Percentiles rank a stretch among this genome's conserved stretches.
Conservation (phyloP, 1,140 invertebrate species). For the Galleria mellonella region DNA sequence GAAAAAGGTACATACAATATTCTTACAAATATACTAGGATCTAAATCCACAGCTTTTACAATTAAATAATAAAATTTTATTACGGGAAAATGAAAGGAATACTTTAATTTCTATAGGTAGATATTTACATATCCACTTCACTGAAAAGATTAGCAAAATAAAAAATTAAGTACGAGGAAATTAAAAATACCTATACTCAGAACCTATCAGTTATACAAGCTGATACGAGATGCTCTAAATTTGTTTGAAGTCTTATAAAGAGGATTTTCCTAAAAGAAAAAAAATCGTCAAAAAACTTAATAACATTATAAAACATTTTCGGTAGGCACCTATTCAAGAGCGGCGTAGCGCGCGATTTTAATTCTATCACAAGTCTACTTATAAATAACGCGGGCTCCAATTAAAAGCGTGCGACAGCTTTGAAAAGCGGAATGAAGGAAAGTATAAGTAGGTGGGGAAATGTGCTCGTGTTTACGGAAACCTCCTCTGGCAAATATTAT, state of each 20-base stretch:
- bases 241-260: slow-evolving; percentile 54
- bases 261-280: slow-evolving; percentile 46
- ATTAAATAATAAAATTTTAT: too few species aligned
- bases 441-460: slow-evolving; percentile 58
- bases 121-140: too few species aligned
- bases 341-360: slow-evolving; percentile 62
- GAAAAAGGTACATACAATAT: too few species aligned
- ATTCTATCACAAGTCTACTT: slow-evolving; percentile 68
- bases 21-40: too few species aligned
- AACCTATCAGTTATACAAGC: slow-evolving; percentile 4
- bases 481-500: slow-evolving; percentile 70
- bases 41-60: too few species aligned
- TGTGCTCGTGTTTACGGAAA: slow-evolving; percentile 68
- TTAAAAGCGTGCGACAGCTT: slow-evolving; percentile 65
- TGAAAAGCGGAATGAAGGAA: slow-evolving; percentile 60
- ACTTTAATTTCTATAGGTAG: too few species aligned
- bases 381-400: slow-evolving; percentile 56
- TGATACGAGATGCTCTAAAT: slow-evolving; percentile 27
- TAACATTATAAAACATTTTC: slow-evolving; percentile 51
- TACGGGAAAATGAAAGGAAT: too few species aligned
- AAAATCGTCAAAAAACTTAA: slow-evolving; percentile 56
- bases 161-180: slow-evolving; percentile 2
- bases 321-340: slow-evolving; percentile 39
- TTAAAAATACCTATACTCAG: slow-evolving; percentile 1
- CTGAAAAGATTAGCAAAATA: neutral